Base-by-base conservation (phyloP, 1,140 invertebrate species). In the Hypothenemus hampei region DNA sequence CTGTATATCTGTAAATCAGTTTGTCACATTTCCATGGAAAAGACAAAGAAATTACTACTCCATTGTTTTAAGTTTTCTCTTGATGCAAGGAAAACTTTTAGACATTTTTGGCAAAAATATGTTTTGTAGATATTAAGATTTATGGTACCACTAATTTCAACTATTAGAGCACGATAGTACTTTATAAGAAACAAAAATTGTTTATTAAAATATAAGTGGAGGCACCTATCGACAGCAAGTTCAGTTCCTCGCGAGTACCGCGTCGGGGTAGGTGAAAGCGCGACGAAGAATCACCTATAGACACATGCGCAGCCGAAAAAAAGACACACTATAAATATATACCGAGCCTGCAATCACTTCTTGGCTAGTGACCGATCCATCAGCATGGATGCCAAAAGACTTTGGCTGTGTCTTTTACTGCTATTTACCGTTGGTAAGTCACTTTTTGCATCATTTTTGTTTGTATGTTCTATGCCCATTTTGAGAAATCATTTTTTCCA, bases 291-390 rank as follows among this genome's bases (percentile, higher is more conserved):
- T 15, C 26, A 49, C 18, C 29, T 19, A 37, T 33, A 44, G 20
- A 57, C 65, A 60, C 69, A 68, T 65, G 68, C 70, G 69, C 63
- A 65, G 33, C 58, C 33, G 33, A 60, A 53, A 68, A 69, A 66
- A 54, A 43, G 52, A 39, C 56, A 40, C 49, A 51, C 51, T 70
- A 70, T 70, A 72, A 69, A 69, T 72, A 72, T 70, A 71, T 65
- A 69, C 33, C 51, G 31, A 57, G 44, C 59, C 58, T 53, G 55
- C 48, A 52, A 50, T 48, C 70, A 70, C 68, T 72, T 69, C 70
- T 70, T 70, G 62, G 65, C 65, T 69, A 70, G 70, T 70, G 69
- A 62, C 68, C 58, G 61, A 69, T 63, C 53, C 55, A 53, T 62
- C 59, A 56, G 59, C 57, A 69, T 66, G 70, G 69, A 63, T 60